Conservation (phyloP, 2,888 invertebrate species). For the Caenorhabditis drosophilae region DNA sequence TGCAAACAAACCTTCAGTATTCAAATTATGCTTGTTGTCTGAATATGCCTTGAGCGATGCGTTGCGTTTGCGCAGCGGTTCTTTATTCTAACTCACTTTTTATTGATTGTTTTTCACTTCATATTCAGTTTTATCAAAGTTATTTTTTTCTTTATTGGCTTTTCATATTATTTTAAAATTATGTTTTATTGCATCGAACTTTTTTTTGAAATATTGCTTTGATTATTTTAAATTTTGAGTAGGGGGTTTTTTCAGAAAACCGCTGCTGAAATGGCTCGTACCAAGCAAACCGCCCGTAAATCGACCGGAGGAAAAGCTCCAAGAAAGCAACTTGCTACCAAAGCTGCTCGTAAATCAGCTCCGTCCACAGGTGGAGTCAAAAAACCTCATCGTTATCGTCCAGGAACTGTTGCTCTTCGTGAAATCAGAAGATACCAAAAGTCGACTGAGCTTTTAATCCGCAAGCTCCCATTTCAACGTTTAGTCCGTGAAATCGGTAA, state of each 20-base stretch:
- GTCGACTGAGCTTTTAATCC: slow-evolving; percentile 78
- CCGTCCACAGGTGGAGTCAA: slow-evolving; percentile 86
- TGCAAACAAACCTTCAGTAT: no score
- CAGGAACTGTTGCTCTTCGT: slow-evolving; percentile 92
- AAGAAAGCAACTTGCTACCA: slow-evolving; percentile 65
- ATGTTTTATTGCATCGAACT: neutral
- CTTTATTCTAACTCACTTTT: neutral
- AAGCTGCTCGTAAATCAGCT: slow-evolving; percentile 87
- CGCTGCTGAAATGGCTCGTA: slow-evolving; percentile 51
- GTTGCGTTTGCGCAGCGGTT: slow-evolving; percentile 11
- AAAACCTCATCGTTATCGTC: slow-evolving; percentile 93
- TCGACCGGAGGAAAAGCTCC: slow-evolving; percentile 65
- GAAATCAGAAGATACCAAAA: slow-evolving; percentile 96
- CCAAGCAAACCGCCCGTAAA: slow-evolving; percentile 63
- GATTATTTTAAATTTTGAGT: no score
- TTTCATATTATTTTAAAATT: neutral
- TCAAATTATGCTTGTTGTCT: neutral
- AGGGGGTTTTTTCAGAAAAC: neutral
- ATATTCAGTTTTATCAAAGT: no score
- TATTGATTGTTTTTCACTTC: neutral
- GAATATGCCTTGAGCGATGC: neutral
- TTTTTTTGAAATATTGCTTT: no score
- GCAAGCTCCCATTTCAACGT: slow-evolving; percentile 51
- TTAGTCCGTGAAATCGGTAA: slow-evolving; percentile 48
- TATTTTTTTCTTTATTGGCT: neutral